Evolutionary conservation across 2,888 invertebrate species (phyloP).

Genomic region (Neoaliturus tenellus): DNA sequence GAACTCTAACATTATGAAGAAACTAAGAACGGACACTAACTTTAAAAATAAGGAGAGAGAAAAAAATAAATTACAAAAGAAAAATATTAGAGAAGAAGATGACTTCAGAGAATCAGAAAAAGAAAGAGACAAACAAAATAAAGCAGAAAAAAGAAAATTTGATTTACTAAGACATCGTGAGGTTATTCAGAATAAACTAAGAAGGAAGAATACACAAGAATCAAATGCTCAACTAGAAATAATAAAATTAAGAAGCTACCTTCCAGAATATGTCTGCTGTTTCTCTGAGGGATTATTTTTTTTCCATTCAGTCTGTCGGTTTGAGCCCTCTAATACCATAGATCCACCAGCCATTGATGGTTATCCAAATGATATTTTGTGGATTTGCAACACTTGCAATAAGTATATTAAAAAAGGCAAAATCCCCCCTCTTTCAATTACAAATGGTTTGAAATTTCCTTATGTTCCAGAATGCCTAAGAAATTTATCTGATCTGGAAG

Average conservation of each 20-base stretch:
- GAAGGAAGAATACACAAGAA: background rate
- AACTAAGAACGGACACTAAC: no score
- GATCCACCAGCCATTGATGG: background rate
- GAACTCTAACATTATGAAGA: no score
- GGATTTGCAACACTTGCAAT: conserved; percentile 10
- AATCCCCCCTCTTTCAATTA: background rate
- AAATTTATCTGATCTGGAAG: conserved; percentile 67
- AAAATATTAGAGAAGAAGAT: conserved; percentile 1
- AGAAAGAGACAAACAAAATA: background rate
- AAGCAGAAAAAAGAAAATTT: background rate
- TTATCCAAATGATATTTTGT: background rate
- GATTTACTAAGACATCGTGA: background rate
- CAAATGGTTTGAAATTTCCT: conserved; percentile 61
- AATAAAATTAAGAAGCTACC: background rate
- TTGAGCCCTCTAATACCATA: background rate
- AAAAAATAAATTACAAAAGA: background rate
- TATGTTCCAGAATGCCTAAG: conserved; percentile 64
- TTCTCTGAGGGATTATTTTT: background rate
- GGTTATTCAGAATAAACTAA: no score
- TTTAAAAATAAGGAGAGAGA: no score
- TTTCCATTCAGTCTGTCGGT: background rate
- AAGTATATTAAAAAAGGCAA: conserved; percentile 35
- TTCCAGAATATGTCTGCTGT: background rate
- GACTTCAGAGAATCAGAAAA: background rate
- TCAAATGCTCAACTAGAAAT: background rate